phyloP scores from a whole-genome alignment of 2,888 invertebrate genomes.

The Drosophila testacea region DNA sequence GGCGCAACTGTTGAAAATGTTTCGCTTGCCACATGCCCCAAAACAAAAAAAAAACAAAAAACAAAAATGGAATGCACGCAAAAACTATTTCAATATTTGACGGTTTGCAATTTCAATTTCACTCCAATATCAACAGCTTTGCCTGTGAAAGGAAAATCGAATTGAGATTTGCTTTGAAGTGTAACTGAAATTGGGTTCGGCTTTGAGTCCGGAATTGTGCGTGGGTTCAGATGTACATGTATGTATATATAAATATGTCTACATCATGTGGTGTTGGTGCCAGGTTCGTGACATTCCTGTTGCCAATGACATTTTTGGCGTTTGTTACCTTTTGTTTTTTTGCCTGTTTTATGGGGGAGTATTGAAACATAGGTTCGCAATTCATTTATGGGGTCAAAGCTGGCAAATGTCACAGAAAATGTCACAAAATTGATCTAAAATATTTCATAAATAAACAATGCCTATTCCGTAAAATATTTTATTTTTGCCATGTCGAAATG shows the following conservation, averaged over 20 bases:
- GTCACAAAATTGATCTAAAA: constrained; percentile 24
- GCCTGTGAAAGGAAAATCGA: constrained; percentile 1
- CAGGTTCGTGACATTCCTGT: constrained; percentile 51
- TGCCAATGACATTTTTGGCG: constrained; percentile 51
- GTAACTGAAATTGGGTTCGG: constrained; percentile 2
- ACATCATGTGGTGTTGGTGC: constrained; percentile 19
- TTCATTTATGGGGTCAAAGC: constrained; percentile 6
- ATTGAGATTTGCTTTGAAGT: constrained; percentile 10
- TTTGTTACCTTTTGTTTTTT: constrained; percentile 6
- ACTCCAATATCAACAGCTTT: neutral
- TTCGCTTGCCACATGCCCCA: constrained; percentile 47
- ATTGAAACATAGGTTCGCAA: constrained; percentile 19
- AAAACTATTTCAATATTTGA: constrained; percentile 37
- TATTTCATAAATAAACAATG: constrained; percentile 25
- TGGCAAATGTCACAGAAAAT: constrained; percentile 27
- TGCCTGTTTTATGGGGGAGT: constrained; percentile 2
- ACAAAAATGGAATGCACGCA: constrained; percentile 22
- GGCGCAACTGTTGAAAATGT: constrained; percentile 31
- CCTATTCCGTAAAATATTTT: neutral
- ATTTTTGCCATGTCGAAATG: constrained; percentile 17
- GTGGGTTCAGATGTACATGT: constrained; percentile 20
- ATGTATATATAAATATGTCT: neutral
- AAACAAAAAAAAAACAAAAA: neutral
- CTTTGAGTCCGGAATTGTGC: constrained; percentile 30
- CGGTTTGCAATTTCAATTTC: constrained; percentile 29